Evolutionary conservation across 2,888 invertebrate species (phyloP), one percentile per base, ranked within the genome.

Genomic region (Seira musarum): DNA sequence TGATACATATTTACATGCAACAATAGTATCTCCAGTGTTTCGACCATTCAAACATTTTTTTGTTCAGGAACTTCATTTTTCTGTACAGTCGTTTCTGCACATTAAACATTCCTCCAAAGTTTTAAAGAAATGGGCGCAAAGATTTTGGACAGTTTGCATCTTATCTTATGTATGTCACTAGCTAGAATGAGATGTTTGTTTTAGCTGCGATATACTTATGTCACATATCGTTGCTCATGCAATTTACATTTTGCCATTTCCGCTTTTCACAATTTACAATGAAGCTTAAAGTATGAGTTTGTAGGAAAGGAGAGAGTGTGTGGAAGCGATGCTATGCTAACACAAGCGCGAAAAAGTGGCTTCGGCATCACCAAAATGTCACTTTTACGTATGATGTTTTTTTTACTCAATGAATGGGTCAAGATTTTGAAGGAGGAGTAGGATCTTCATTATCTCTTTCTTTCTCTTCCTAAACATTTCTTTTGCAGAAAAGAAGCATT

Each of bases 141-240:
- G n/a, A n/a, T n/a, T 15, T 3, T 57, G 57, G 10, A 40, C 40
- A 57, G 6, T 6, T n/a, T 57, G 40, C 17, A 13, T 57, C n/a
- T 57, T 57, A 57, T n/a, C 10, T n/a, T n/a, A 69, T 69, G 69
- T 53, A 57, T 57, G 69, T 69, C n/a, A n/a, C n/a, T n/a, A n/a
- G n/a, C 21, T 61, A 49, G 60, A 40, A 61, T 61, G 61, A 61
- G 61, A 30, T 61, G 13, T 60, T 70, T 60, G 21, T 17, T 46
- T 57, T 2, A 19, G 49, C 19, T n/a, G n/a, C 8, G 3, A 3
- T 71, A 15, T 71, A 24, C 63, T 63, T 71, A 40, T 71, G 71
- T 71, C 71, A 71, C 71, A n/a, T n/a, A n/a, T n/a, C n/a, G n/a
- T n/a, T n/a, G n/a, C n/a, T n/a, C n/a, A n/a, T n/a, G n/a, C n/a